A percentile compares a stretch with the other conserved stretches of the same genome.
phyloP scores from a whole-genome alignment of 1,140 invertebrate species.

The Chionoecetes opilio region DNA sequence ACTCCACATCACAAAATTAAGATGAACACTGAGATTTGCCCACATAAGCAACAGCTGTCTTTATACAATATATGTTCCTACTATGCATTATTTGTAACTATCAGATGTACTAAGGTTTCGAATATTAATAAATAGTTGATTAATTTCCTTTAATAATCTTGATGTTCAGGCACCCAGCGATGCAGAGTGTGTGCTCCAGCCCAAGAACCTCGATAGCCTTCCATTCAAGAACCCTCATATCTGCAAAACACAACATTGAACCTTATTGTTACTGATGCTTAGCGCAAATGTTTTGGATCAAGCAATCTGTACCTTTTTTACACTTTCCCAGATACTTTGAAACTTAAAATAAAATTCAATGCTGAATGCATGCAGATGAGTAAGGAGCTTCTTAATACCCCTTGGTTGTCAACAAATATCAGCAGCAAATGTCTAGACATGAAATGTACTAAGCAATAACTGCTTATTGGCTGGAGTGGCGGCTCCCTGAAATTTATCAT shows the following conservation, averaged over 20 bases:
- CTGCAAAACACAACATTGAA: neutral
- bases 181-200: neutral
- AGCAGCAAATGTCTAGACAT: no score
- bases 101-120: neutral
- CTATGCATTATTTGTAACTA: neutral
- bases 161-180: neutral
- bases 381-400: no score
- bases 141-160: slow-evolving; percentile 3
- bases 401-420: no score
- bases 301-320: neutral
- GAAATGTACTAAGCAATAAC: no score
- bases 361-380: no score
- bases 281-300: neutral
- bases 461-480: no score
- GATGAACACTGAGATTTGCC: neutral
- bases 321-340: neutral
- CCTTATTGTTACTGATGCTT: neutral
- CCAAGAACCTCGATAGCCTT: neutral
- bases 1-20: neutral
- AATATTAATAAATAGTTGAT: slow-evolving; percentile 7
- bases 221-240: slow-evolving; percentile 4
- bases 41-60: neutral
- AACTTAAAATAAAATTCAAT: no score
- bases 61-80: slow-evolving; percentile 15
- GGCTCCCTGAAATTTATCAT: no score